phyloP scores from a whole-genome alignment of 2,113 vertebrate genomes.

The Gavialis gangeticus region DNA sequence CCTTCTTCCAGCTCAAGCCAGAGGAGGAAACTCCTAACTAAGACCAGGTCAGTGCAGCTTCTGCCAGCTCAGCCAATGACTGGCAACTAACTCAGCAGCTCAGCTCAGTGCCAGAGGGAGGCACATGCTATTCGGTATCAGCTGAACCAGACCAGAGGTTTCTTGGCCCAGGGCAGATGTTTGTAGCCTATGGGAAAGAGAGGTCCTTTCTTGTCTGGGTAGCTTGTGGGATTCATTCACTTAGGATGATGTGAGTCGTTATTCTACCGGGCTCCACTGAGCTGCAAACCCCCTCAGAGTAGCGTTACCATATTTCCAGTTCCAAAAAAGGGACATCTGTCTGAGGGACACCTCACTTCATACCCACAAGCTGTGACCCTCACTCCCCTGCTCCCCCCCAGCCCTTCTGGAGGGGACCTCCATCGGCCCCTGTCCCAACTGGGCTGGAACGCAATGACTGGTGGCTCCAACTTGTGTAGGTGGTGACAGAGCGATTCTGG shows the following conservation, averaged over 20 bases:
- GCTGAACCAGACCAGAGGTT: not conserved
- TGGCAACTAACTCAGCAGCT: not conserved
- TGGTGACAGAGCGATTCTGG: no score
- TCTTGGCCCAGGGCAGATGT: not conserved
- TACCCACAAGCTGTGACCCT: no score
- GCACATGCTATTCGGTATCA: not conserved
- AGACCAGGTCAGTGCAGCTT: not conserved
- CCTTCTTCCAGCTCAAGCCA: not conserved
- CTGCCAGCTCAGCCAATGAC: not conserved
- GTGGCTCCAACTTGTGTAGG: no score
- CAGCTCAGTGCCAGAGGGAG: not conserved
- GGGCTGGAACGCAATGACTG: no score
- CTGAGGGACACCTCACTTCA: no score
- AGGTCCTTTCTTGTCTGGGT: not conserved
- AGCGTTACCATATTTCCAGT: no score
- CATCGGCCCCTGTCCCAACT: no score
- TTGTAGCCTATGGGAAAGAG: not conserved
- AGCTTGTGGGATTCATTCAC: not conserved
- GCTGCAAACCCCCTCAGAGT: not conserved
- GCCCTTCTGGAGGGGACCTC: no score
- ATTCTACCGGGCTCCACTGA: rapidly evolving
- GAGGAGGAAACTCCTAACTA: not conserved
- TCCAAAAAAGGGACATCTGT: no score
- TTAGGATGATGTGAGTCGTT: not conserved
- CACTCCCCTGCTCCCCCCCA: no score